phyloP scores from a whole-genome alignment of 2,797 vertebrate genomes.

The Rhinichthys osculus region DNA sequence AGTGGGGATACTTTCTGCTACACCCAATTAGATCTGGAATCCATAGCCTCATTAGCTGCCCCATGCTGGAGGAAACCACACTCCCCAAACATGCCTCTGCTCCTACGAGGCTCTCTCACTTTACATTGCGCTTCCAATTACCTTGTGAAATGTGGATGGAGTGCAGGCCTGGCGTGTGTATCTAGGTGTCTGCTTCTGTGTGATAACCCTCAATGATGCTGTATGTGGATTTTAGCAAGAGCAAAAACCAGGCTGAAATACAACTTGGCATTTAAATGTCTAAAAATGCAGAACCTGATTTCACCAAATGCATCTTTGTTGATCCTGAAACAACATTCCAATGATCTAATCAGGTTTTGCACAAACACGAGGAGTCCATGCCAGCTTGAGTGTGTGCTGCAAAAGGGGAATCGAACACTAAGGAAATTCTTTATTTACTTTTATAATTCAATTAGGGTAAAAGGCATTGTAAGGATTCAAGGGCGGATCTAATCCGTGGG shows the following conservation, averaged over 20 bases:
- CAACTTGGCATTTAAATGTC: background rate
- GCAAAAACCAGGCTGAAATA: background rate
- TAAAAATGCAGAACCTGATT: background rate
- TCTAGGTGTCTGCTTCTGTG: constrained; percentile 7
- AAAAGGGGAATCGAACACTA: too few relatives aligned
- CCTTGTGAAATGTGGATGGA: constrained; percentile 53
- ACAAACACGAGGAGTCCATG: too few relatives aligned
- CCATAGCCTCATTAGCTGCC: constrained; percentile 73
- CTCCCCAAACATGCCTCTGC: constrained; percentile 60
- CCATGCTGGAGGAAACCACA: constrained; percentile 62
- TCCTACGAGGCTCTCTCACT: constrained; percentile 72
- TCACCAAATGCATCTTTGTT: background rate
- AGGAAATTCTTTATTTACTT: too few relatives aligned
- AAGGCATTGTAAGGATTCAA: too few relatives aligned
- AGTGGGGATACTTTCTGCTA: constrained; percentile 54
- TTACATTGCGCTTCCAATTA: constrained; percentile 72
- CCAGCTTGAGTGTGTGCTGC: too few relatives aligned
- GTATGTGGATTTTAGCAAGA: background rate
- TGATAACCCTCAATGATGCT: constrained; percentile 1
- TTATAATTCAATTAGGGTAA: too few relatives aligned
- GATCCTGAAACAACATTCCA: background rate
- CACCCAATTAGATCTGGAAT: constrained; percentile 73
- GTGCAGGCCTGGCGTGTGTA: constrained; percentile 33
- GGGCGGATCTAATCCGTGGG: too few relatives aligned
- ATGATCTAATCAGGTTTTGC: background rate